These are phyloP conservation scores for Diabrotica undecimpunctata DNA, from an alignment of 1,140 invertebrate genomes.

Conservation along the genomic window DNA sequence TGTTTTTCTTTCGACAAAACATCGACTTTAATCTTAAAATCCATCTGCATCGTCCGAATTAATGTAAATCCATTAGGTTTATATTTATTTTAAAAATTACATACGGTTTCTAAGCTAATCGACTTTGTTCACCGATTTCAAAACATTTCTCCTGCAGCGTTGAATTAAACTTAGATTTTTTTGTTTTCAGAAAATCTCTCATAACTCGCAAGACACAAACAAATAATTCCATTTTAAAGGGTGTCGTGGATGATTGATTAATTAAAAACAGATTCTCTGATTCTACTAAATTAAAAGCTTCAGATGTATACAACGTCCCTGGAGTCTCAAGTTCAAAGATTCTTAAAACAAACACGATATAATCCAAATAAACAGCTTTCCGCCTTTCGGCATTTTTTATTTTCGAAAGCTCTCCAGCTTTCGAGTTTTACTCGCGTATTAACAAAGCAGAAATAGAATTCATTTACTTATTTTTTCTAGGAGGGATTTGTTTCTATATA, in stretches of 20 bases:
- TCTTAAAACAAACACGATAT: constrained; percentile 7
- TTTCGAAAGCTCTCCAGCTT: constrained; percentile 6
- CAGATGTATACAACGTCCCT: not conserved
- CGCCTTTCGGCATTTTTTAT: constrained; percentile 3
- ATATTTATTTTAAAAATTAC: too few species aligned
- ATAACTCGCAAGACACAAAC: constrained; percentile 3
- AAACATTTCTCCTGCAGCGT: too few species aligned
- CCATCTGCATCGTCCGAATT: too few species aligned
- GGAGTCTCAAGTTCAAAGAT: constrained; percentile 8
- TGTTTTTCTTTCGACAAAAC: too few species aligned
- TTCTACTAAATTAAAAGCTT: not conserved
- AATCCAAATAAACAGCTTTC: constrained; percentile 8
- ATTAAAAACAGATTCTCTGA: constrained; percentile 6
- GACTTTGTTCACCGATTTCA: too few species aligned
- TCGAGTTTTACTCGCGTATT: not conserved
- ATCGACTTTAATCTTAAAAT: too few species aligned
- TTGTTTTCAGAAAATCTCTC: too few species aligned
- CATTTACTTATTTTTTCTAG: not conserved
- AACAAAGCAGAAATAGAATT: not conserved
- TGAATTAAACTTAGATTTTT: too few species aligned
- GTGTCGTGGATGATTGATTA: not conserved
- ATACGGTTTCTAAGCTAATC: too few species aligned
- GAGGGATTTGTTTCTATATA: not conserved
- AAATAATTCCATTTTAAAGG: constrained; percentile 5
- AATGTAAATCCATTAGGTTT: too few species aligned